A percentile compares a stretch with the other conserved stretches of the same genome.
Evolutionary conservation across 2,888 invertebrate genomes (phyloP).

Genomic region (Stenodera caucasica): DNA sequence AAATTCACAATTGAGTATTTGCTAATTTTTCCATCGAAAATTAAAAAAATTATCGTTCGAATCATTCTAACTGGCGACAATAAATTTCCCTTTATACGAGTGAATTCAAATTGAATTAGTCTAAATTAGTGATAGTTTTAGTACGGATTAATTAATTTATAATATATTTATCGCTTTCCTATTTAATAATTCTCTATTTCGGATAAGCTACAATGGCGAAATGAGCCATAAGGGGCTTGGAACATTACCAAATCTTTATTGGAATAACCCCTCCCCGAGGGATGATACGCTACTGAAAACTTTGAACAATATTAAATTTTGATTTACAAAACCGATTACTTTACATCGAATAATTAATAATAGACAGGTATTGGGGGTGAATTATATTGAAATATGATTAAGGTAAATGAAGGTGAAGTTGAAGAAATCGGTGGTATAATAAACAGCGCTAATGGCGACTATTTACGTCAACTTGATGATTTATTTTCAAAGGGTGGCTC

Average conservation of each 20-base stretch:
- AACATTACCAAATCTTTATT: neutral
- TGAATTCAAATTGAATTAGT: neutral
- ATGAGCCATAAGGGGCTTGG: neutral
- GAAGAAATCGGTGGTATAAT: too few relatives aligned
- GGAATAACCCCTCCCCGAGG: neutral
- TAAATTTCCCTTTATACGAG: too few relatives aligned
- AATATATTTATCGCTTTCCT: neutral
- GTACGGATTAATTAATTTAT: neutral
- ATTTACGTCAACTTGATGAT: too few relatives aligned
- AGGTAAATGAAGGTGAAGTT: too few relatives aligned
- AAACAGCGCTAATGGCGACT: too few relatives aligned
- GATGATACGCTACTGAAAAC: neutral
- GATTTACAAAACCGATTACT: conserved; percentile 1
- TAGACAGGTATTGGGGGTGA: neutral
- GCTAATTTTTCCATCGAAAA: too few relatives aligned
- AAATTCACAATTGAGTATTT: conserved; percentile 1
- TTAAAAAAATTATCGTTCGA: too few relatives aligned
- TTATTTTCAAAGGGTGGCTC: too few relatives aligned
- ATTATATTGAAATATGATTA: too few relatives aligned
- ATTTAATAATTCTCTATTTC: too few relatives aligned
- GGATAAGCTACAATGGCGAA: neutral
- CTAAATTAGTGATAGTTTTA: neutral
- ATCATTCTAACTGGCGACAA: too few relatives aligned
- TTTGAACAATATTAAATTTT: conserved; percentile 5
- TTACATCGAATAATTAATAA: conserved; percentile 3